Evolutionary conservation across 2,888 invertebrate genomes (phyloP).

Genomic region (Chalcis sispes): DNA sequence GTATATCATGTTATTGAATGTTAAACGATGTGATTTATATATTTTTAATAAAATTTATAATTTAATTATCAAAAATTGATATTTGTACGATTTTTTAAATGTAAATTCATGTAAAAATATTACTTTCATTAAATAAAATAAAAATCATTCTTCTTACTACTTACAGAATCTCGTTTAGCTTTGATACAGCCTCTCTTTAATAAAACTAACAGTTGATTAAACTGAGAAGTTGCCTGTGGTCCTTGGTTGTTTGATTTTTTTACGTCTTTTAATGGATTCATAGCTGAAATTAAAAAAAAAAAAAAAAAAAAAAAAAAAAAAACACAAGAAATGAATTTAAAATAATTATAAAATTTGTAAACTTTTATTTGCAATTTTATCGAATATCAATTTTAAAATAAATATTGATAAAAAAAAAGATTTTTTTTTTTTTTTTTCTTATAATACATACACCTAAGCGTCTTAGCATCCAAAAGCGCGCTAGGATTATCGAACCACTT

Average conservation of each 20-base stretch:
- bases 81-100: too few relatives aligned
- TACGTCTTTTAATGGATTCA: conserved; percentile 57
- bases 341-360: too few relatives aligned
- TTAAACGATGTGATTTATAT: conserved; percentile 7
- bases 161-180: conserved; percentile 84
- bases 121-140: neutral
- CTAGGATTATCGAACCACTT: conserved; percentile 83
- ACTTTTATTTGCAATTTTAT: neutral
- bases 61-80: too few relatives aligned
- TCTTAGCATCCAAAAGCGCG: conserved; percentile 79
- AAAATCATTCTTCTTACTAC: conserved; percentile 57
- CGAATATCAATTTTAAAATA: too few relatives aligned
- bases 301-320: too few relatives aligned
- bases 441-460: conserved; percentile 76
- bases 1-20: too few relatives aligned
- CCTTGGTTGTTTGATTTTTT: conserved; percentile 56
- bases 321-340: too few relatives aligned
- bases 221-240: conserved; percentile 83
- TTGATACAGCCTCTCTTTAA: conserved; percentile 85
- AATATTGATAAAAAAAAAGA: too few relatives aligned
- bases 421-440: too few relatives aligned
- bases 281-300: conserved; percentile 64
- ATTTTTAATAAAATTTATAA: too few relatives aligned
- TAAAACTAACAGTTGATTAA: conserved; percentile 84
- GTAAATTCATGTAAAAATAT: neutral